Conservation (phyloP, 2,797 vertebrate genomes). For the Sebastes diploproa region DNA sequence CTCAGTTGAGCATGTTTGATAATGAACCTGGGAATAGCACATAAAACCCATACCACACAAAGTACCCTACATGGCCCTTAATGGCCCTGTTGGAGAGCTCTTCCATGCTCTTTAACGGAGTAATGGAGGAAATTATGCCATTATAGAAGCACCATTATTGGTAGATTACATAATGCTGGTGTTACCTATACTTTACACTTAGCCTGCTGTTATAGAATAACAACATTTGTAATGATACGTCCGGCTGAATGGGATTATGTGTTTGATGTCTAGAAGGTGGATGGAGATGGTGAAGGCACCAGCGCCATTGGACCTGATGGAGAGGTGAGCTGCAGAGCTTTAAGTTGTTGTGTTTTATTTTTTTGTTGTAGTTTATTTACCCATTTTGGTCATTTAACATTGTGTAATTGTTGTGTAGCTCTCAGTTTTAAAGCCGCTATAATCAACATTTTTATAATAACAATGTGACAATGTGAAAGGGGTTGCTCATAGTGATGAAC, state of each 20-base stretch:
- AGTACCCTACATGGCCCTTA: neutral
- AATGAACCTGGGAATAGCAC: neutral
- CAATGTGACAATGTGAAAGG: neutral
- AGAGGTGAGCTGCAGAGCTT: slow-evolving; percentile 83
- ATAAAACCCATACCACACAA: neutral
- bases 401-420: neutral
- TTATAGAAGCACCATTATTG: neutral
- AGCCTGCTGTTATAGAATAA: neutral
- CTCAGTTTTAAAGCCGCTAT: neutral
- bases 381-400: neutral
- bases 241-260: slow-evolving; percentile 2
- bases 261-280: slow-evolving; percentile 85
- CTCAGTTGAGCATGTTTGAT: neutral
- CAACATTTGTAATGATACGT: neutral
- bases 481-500: no score
- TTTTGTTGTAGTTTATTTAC: neutral
- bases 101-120: neutral
- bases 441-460: neutral
- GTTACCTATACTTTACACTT: neutral
- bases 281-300: slow-evolving; percentile 91
- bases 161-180: neutral
- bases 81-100: neutral
- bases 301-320: slow-evolving; percentile 93
- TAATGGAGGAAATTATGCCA: neutral
- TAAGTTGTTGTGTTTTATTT: neutral